These are phyloP conservation scores for Cardiocondyla obscurior DNA, from an alignment of 1,140 invertebrate genomes.

Conservation along the genomic window DNA sequence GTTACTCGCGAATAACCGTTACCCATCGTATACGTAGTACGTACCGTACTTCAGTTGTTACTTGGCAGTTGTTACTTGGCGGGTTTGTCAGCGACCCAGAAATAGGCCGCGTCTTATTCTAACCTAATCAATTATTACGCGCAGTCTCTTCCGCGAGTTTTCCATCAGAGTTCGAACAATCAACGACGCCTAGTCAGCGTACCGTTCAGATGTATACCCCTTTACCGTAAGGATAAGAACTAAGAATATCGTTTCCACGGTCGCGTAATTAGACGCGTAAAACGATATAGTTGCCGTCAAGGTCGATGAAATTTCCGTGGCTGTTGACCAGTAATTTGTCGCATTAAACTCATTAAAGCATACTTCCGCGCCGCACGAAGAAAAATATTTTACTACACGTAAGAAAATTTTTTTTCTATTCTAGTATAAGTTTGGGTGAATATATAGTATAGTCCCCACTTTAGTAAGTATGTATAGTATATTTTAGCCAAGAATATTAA, in stretches of 20 bases:
- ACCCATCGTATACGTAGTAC: slow-evolving; percentile 30
- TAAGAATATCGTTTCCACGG: slow-evolving; percentile 20
- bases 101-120: slow-evolving; percentile 52
- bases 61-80: no score
- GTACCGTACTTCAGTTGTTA: no score
- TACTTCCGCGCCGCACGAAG: slow-evolving; percentile 22
- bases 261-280: slow-evolving; percentile 7
- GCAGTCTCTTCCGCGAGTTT: neutral
- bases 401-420: no score
- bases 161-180: no score
- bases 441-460: no score
- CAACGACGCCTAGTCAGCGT: neutral
- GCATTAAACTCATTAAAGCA: neutral
- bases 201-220: neutral
- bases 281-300: neutral
- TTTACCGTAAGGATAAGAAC: neutral
- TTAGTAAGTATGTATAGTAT: no score
- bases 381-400: no score
- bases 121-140: slow-evolving; percentile 35
- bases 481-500: no score
- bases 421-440: no score
- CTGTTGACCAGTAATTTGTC: neutral
- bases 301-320: neutral
- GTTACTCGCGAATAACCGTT: slow-evolving; percentile 62
- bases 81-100: neutral